These are phyloP conservation scores for Denticeps clupeoides DNA, from an alignment of 2,797 vertebrate species.

Conservation along the genomic window DNA sequence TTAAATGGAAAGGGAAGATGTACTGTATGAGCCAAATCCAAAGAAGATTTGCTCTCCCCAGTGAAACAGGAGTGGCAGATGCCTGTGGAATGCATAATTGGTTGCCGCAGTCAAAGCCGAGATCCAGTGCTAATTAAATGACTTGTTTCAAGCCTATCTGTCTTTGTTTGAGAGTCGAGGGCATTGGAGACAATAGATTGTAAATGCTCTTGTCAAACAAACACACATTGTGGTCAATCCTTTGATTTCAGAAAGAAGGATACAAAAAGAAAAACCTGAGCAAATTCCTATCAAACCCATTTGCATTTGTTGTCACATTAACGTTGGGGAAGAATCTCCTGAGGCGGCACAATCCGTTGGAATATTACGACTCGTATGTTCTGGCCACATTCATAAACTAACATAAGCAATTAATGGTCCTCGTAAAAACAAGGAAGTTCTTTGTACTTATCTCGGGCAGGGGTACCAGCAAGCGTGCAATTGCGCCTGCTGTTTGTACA, in stretches of 20 bases:
- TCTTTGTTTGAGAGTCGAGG: slow-evolving; percentile 65
- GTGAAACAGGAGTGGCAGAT: slow-evolving; percentile 68
- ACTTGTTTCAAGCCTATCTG: slow-evolving; percentile 73
- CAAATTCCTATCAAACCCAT: slow-evolving; percentile 6
- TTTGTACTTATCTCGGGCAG: slow-evolving; percentile 23
- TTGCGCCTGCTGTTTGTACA: no score
- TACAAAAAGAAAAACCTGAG: not conserved
- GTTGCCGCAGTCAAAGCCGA: slow-evolving; percentile 54
- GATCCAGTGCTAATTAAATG: slow-evolving; percentile 72
- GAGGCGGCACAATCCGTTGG: not conserved
- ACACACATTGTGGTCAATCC: slow-evolving; percentile 51
- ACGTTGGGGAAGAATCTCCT: slow-evolving; percentile 2
- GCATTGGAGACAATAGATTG: slow-evolving; percentile 59
- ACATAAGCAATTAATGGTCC: slow-evolving; percentile 11
- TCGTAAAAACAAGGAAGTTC: slow-evolving; percentile 15
- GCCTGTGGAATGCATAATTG: slow-evolving; percentile 72
- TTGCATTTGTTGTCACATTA: slow-evolving; percentile 1
- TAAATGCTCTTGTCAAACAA: slow-evolving; percentile 65
- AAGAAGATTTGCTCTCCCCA: slow-evolving; percentile 58
- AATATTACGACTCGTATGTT: slow-evolving; percentile 9
- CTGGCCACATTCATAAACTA: slow-evolving; percentile 5
- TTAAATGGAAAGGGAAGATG: slow-evolving; percentile 71
- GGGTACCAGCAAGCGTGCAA: no score
- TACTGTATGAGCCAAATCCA: slow-evolving; percentile 66
- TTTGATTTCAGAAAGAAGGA: slow-evolving; percentile 45